Evolutionary conservation across 2,888 invertebrate genomes (phyloP).

Genomic region (Trypoxylon attenuatum): DNA sequence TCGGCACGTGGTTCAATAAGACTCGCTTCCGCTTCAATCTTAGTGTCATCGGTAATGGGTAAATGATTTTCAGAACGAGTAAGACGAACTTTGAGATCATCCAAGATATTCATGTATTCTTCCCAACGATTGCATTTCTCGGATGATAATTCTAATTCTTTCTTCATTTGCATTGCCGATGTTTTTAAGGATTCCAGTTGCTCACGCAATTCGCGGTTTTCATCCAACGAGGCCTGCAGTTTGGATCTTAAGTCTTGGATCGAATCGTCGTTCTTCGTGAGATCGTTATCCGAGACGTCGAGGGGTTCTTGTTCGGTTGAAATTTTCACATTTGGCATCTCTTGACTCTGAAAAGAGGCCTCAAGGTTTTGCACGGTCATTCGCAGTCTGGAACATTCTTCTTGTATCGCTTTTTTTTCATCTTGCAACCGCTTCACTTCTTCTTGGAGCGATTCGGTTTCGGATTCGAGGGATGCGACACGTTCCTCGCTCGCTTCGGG

Average conservation of each 20-base stretch:
- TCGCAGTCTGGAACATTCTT: conserved; percentile 58
- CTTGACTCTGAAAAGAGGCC: background rate
- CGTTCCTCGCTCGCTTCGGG: conserved; percentile 71
- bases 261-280: conserved; percentile 55
- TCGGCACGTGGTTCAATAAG: no score
- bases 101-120: conserved; percentile 58
- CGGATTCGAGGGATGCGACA: conserved; percentile 67
- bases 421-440: conserved; percentile 75
- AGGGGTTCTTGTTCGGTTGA: no score
- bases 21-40: conserved; percentile 63
- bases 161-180: conserved; percentile 58
- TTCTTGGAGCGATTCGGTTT: conserved; percentile 71
- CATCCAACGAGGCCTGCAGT: conserved; percentile 56
- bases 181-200: conserved; percentile 70
- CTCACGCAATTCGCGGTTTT: conserved; percentile 69
- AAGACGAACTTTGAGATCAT: conserved; percentile 60
- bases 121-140: conserved; percentile 59
- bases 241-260: conserved; percentile 49
- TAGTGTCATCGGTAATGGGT: conserved; percentile 69
- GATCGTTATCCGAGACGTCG: no score
- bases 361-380: conserved; percentile 77
- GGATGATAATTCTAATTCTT: conserved; percentile 54
- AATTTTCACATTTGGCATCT: no score
- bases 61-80: conserved; percentile 64
- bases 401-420: conserved; percentile 56